Conservation (phyloP, 2,888 invertebrate species). For the Phlogophora meticulosa region DNA sequence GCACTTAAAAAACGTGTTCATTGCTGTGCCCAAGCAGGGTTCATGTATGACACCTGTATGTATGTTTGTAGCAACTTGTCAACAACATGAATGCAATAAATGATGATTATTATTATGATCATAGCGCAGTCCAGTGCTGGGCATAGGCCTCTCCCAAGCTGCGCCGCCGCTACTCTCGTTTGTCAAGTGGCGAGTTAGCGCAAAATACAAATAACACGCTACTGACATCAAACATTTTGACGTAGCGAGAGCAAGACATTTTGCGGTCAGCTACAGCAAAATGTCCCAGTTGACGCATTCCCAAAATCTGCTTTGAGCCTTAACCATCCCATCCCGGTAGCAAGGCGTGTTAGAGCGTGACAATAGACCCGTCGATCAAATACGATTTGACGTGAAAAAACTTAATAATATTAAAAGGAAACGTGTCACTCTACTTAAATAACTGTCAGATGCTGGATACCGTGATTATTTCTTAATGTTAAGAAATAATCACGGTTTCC, state of each 20-base stretch:
- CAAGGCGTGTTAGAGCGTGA: constrained; percentile 3
- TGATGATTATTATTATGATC: no score
- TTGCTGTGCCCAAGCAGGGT: no score
- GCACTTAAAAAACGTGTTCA: no score
- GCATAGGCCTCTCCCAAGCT: no score
- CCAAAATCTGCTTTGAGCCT: neutral
- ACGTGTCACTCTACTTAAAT: neutral
- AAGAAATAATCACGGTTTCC: no score
- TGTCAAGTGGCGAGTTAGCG: neutral
- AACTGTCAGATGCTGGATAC: neutral
- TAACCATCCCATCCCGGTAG: neutral
- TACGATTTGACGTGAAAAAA: neutral
- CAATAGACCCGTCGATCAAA: constrained; percentile 4
- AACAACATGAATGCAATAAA: no score
- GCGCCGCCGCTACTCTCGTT: no score
- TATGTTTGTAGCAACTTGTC: no score
- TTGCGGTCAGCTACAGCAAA: no score
- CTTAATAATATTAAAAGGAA: constrained; percentile 21
- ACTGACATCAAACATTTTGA: constrained; percentile 6
- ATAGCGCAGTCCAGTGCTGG: no score
- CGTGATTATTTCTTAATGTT: neutral
- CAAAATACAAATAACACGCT: neutral
- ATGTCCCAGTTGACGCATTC: neutral
- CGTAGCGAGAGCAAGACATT: no score
- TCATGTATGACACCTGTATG: no score